Evolutionary conservation across 1,140 invertebrate species (phyloP).

Genomic region (Philotrypesis tridentata): DNA sequence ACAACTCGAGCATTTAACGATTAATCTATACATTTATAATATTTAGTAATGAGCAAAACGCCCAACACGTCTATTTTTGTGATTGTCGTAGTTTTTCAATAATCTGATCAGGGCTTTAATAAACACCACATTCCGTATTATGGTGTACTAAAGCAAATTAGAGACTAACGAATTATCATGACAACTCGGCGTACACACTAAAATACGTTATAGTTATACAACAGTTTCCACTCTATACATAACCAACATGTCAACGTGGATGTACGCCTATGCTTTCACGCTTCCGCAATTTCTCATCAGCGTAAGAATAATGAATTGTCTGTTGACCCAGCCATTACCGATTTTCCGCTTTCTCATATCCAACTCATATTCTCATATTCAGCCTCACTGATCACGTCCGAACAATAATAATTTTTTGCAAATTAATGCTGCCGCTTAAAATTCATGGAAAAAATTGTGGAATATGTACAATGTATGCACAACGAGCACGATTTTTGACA

Average conservation of each 20-base stretch:
- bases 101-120: background rate
- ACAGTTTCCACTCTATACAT: background rate
- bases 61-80: too few relatives aligned
- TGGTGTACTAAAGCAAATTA: background rate
- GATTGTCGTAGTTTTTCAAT: too few relatives aligned
- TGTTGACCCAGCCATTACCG: background rate
- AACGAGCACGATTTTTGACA: too few relatives aligned
- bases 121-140: background rate
- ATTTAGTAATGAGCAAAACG: too few relatives aligned
- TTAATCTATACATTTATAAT: too few relatives aligned
- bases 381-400: background rate
- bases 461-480: too few relatives aligned
- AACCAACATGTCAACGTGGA: background rate
- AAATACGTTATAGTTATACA: background rate
- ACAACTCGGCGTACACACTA: background rate
- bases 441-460: too few relatives aligned
- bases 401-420: background rate
- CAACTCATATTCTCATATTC: background rate
- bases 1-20: too few relatives aligned
- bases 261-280: background rate
- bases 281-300: background rate
- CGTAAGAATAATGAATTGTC: background rate
- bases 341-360: background rate
- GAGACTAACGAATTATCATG: background rate
- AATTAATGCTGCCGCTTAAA: background rate